These are phyloP conservation scores for Heliocidaris erythrogramma DNA, from an alignment of 35 echinoderm and acorn worm genomes.

Conservation along the genomic window DNA sequence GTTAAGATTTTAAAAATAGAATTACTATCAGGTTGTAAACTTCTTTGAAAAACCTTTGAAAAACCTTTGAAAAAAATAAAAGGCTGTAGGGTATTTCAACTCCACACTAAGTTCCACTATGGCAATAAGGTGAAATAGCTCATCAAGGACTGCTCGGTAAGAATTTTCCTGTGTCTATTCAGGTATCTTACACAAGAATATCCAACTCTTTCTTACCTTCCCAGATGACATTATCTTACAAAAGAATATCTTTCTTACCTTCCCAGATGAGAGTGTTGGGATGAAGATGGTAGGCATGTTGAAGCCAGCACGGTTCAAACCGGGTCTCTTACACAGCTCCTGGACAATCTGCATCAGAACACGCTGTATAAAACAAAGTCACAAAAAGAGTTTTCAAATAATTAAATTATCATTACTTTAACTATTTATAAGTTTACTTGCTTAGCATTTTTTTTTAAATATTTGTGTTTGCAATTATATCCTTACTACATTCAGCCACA, in stretches of 20 bases:
- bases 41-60: no score
- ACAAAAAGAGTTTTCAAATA: neutral
- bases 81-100: no score
- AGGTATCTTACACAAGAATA: neutral
- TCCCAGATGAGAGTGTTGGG: slow-evolving; percentile 76
- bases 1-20: no score
- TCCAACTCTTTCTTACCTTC: slow-evolving; percentile 70
- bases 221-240: slow-evolving; percentile 59
- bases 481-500: no score
- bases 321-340: slow-evolving; percentile 95
- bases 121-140: neutral
- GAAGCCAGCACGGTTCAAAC: slow-evolving; percentile 92
- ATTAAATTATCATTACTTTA: no score
- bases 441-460: no score
- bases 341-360: slow-evolving; percentile 99
- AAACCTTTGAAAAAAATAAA: no score
- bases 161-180: no score
- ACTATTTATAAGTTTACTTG: no score
- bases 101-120: neutral
- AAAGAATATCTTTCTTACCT: slow-evolving; percentile 46
- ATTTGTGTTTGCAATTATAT: no score
- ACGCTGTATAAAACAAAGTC: slow-evolving; percentile 51
- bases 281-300: slow-evolving; percentile 99
- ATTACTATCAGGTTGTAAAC: no score
- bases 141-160: neutral